phyloP scores from a whole-genome alignment of 2,113 vertebrate species.

The Isurus oxyrinchus region DNA sequence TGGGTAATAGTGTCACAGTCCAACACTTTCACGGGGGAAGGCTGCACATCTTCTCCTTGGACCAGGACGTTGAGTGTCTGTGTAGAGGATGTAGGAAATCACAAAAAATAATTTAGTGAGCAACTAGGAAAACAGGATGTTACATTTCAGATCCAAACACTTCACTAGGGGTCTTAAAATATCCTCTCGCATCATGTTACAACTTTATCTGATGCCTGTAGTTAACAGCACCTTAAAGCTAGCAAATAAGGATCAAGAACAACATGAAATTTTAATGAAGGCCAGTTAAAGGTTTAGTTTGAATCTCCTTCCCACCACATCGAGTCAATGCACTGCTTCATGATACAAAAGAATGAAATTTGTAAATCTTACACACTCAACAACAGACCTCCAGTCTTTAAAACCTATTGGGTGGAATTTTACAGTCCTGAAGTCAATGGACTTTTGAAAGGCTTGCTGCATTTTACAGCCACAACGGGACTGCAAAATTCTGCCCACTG shows the following conservation, averaged over 20 bases:
- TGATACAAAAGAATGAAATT: neutral
- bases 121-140: neutral
- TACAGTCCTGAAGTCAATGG: too few relatives aligned
- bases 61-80: constrained; percentile 83
- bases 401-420: too few relatives aligned
- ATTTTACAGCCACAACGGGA: too few relatives aligned
- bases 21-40: constrained; percentile 77
- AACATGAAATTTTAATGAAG: neutral
- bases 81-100: too few relatives aligned
- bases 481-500: too few relatives aligned
- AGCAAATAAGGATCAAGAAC: neutral
- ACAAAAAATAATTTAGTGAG: neutral
- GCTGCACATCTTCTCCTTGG: constrained; percentile 73
- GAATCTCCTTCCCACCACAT: neutral
- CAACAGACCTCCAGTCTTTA: neutral
- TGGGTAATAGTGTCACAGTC: constrained; percentile 94
- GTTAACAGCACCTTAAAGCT: neutral
- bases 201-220: neutral
- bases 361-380: neutral
- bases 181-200: too few relatives aligned
- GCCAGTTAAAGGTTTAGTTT: neutral
- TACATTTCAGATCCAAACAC: neutral
- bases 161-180: neutral
- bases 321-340: neutral
- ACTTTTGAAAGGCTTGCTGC: too few relatives aligned